Conservation (phyloP, 2,797 vertebrate genomes). For the Myotis pilosus region DNA sequence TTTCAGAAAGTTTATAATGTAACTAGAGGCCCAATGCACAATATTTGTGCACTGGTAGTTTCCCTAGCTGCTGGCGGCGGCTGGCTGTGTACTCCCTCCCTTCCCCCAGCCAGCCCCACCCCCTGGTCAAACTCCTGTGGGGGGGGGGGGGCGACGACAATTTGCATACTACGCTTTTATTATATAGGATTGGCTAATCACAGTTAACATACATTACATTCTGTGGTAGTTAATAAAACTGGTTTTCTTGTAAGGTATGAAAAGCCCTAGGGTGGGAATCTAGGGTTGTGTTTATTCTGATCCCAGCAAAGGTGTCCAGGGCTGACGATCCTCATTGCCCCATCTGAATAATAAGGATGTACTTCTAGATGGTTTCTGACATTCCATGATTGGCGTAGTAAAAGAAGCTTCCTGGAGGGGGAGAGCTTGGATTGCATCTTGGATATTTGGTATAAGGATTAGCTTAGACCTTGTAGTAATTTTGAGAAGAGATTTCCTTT, state of each 20-base stretch:
- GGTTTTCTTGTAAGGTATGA: not conserved
- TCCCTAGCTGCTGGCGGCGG: too few species aligned
- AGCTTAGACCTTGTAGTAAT: constrained; percentile 25
- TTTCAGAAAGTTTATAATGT: not conserved
- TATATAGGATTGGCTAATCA: not conserved
- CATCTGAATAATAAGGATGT: not conserved
- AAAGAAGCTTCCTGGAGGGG: not conserved
- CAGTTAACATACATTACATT: constrained; percentile 21
- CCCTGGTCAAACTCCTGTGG: too few species aligned
- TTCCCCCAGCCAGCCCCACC: too few species aligned
- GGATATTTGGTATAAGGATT: constrained; percentile 50
- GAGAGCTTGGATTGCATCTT: constrained; percentile 29
- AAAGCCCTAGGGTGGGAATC: not conserved
- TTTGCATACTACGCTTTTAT: too few species aligned
- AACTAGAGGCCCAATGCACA: not conserved
- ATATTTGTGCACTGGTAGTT: too few species aligned
- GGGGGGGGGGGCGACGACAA: too few species aligned
- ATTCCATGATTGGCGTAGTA: not conserved
- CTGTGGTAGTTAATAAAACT: not conserved
- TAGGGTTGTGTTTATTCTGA: not conserved
- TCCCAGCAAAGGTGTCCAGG: not conserved
- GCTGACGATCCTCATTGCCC: not conserved
- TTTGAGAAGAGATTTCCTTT: constrained; percentile 25
- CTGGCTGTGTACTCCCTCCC: too few species aligned
- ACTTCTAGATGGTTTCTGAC: not conserved